Base-by-base conservation (phyloP, 2,888 invertebrate genomes). In the Drosophila kanekoi region DNA sequence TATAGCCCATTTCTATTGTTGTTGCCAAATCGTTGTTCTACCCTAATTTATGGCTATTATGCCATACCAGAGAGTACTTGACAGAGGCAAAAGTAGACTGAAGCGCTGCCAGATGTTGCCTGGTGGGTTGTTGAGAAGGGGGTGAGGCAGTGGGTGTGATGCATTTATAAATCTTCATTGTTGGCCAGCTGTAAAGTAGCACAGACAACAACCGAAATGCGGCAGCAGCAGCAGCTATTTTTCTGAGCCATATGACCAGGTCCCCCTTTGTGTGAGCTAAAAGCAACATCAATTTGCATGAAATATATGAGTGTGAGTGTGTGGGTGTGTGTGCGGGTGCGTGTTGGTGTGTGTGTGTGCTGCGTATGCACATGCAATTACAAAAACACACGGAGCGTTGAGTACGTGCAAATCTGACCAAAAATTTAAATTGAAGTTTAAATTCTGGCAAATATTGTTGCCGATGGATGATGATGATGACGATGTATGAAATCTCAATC, bases 381-480 rank as follows among this genome's bases (percentile, higher is more conserved):
- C 89, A 87, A 84, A 84, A 81, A 81, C 84, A 88, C 78, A 77
- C 75, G 71, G 61, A 80, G 63, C 59, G 66, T 70, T 73, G 77
- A 81, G 78, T 87, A 84, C 86, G 80, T 89, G 86, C 89, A 87
- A 89, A 82, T 81, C 86, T 87, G 86, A 85, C 89, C 86, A 89
- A 87, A 86, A 89, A 87, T 87, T 87, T 81, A 87, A 87, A 89
- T 82, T 87, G 86, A 82, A 89, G 82, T 80, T 80, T 77, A 89
- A 77, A 87, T 84, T 87, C 71, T 76, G 76, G 78, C 69, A 76
- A 76, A 76, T 76, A 78, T 78, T 76, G 76, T 64, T 76, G 74
- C 74, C 75, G 20, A 68, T 68, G 73, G 47, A 72, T 47, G 70
- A 58, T 45, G 62, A 62, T 65, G 68, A 70, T 62, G 75, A 72